Percentiles rank a stretch among this genome's conserved stretches.
These are phyloP conservation scores for Lithodes maja DNA, from an alignment of 2,888 invertebrate genomes.

Conservation along the genomic window DNA sequence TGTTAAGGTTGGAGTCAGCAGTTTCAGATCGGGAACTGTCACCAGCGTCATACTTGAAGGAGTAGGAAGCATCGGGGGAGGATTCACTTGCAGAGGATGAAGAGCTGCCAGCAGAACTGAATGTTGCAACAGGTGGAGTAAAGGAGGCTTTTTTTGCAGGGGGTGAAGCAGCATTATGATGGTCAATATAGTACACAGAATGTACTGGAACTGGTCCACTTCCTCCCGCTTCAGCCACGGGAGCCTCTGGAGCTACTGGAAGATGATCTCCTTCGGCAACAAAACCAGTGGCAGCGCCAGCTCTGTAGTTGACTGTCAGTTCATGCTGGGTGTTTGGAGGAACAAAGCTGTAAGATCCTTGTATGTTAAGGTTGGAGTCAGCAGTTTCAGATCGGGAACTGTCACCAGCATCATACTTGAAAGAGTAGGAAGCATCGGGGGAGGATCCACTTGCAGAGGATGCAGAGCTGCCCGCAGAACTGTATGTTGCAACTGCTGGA, in stretches of 20 bases:
- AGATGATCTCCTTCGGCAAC: conserved; percentile 71
- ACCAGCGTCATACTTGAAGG: too few species aligned
- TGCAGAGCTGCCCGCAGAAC: conserved; percentile 19
- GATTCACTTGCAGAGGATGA: too few species aligned
- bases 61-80: too few species aligned
- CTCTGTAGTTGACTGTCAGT: conserved; percentile 65
- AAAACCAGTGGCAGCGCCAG: conserved; percentile 67
- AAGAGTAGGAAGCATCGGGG: conserved; percentile 73
- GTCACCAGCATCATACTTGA: conserved; percentile 71
- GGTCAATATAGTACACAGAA: conserved; percentile 8
- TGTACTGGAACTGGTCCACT: conserved; percentile 19
- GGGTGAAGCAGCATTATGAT: conserved; percentile 31
- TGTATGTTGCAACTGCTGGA: not conserved
- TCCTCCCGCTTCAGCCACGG: not conserved
- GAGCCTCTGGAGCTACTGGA: conserved; percentile 55
- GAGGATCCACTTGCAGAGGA: conserved; percentile 10
- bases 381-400: conserved; percentile 70
- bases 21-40: too few species aligned
- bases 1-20: too few species aligned
- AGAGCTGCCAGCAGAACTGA: too few species aligned
- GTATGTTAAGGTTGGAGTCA: conserved; percentile 67
- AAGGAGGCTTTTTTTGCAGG: conserved; percentile 23
- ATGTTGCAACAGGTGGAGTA: conserved; percentile 2
- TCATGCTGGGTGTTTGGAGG: not conserved
- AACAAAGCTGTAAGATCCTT: conserved; percentile 45